Evolutionary conservation across 64 coral and sea anemone species (phyloP), one percentile per base, ranked within the genome.

Genomic region (Stichodactyla mertensii): DNA sequence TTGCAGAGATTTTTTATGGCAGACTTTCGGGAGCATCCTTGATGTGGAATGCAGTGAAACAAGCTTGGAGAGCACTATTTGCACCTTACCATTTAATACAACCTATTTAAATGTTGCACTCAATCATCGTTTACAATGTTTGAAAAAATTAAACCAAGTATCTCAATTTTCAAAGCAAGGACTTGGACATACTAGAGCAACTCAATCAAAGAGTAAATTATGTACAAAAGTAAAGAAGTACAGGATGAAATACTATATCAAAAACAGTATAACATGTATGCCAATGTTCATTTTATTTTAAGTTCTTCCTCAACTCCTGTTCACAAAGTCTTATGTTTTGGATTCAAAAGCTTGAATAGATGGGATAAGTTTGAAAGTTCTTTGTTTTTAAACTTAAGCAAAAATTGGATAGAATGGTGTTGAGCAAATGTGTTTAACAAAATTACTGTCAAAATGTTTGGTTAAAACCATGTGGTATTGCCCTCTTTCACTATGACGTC

Each of bases 1-100:
- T 74, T 74, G 69, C 69, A 74, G 69, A 74, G 12, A 31, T 74
- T 11, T 74, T 74, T 74, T 2, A 28, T 27, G 24, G 69, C 23
- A 74, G 69, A 74, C 4, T 9, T 74, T 31, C 69, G 14, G 69
- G 69, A 0, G 8, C 69, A 27, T n/a, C 16, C 12, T 20, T 55
- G 18, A 10, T 81, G 5, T 81, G 78, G 78, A 81, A 81, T 81
- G 78, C 78, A 52, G 78, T 81, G 16, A 81, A 81, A 20, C 78
- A 81, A 81, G 78, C 51, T 7, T 81, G 78, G 78, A 81, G 51
- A 19, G 78, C 51, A 6, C 10, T 81, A 9, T 81, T 81, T 81
- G 78, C 78, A 81, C 78, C 78, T 53, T 81, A 81, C 78, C 78
- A 81, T 54, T 19, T 81, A 20, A 81, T 81, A n/a, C 78, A 74